A percentile compares a stretch with the other conserved stretches of the same genome.
phyloP scores from a whole-genome alignment of 2,888 invertebrate species.

The Synergus umbraculus region DNA sequence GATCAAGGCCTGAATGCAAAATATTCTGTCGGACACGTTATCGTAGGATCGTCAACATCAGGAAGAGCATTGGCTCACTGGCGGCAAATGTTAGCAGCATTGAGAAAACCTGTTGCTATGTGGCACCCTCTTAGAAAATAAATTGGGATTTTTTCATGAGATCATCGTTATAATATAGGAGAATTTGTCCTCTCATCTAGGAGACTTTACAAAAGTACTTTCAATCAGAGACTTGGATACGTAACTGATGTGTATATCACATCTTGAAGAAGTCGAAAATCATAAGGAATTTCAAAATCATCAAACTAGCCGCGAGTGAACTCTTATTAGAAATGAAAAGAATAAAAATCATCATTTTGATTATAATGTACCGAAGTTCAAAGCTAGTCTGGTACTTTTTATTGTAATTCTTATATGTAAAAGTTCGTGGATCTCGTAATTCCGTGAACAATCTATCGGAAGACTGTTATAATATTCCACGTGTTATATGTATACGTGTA shows the following conservation, averaged over 20 bases:
- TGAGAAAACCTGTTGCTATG: slow-evolving; percentile 90
- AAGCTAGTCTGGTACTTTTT: background rate
- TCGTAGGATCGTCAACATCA: slow-evolving; percentile 85
- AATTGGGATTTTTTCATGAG: slow-evolving; percentile 31
- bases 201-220: background rate
- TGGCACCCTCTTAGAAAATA: slow-evolving; percentile 86
- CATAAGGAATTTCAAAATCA: background rate
- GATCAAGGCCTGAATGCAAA: slow-evolving; percentile 78
- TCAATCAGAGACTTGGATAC: background rate
- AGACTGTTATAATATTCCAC: background rate
- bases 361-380: background rate
- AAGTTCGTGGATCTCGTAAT: background rate
- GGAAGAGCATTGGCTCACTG: slow-evolving; percentile 88
- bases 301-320: background rate
- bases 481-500: background rate
- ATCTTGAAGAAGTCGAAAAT: background rate
- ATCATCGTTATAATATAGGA: background rate
- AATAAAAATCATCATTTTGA: background rate
- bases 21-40: slow-evolving; percentile 87
- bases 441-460: background rate
- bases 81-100: slow-evolving; percentile 90
- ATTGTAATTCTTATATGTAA: background rate
- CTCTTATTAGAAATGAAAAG: background rate
- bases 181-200: background rate
- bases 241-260: background rate